Base-by-base conservation (phyloP, 1,140 invertebrate genomes). In the Harlomillsia oculata region DNA sequence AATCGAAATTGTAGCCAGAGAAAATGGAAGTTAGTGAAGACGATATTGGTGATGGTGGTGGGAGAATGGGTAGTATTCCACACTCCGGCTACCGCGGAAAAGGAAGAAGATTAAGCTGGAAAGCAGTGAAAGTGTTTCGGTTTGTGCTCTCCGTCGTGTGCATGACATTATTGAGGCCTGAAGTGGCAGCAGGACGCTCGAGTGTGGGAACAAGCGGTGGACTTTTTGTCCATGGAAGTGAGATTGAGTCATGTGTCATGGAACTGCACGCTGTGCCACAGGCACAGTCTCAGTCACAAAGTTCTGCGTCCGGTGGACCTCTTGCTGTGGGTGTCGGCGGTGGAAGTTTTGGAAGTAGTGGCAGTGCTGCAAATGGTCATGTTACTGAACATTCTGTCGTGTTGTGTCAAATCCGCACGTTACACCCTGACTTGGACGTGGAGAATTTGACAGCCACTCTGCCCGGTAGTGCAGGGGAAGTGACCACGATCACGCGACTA, bases 401-500 rank as follows among this genome's bases (percentile, higher is more conserved):
- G 30, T 21, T 59, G n/a, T 65, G 63, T 53, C 53, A 62, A 40
- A 60, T 65, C 40, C 59, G 63, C 23, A 62, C 56, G 28, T 41
- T 65, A n/a, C 59, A 65, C 30, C 45, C 53, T 5, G 54, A 60
- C 4, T 28, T 65, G 21, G 60, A 65, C 41, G 28, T 65, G 23
- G 59, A 61, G 23, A 65, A 65, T 54, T 45, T 65, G 29, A 59
- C 57, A 11, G 28, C 37, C n/a, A 48, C 28, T 14, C 30, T 48
- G 26, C 36, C 21, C 29, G 18, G 18, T 4, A 29, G 44, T 16
- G 34, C 41, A 9, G 44, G 44, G 6, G 45, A 56, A 5, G 6
- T 44, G 36, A 29, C 18, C 8, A 25, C 41, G 20, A 57, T 60
- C 34, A 53, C 50, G 20, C 78, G 80, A 13, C 70, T 88, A 44